Evolutionary conservation across 2,797 vertebrate genomes (phyloP).

Genomic region (Molossus alvarezi): DNA sequence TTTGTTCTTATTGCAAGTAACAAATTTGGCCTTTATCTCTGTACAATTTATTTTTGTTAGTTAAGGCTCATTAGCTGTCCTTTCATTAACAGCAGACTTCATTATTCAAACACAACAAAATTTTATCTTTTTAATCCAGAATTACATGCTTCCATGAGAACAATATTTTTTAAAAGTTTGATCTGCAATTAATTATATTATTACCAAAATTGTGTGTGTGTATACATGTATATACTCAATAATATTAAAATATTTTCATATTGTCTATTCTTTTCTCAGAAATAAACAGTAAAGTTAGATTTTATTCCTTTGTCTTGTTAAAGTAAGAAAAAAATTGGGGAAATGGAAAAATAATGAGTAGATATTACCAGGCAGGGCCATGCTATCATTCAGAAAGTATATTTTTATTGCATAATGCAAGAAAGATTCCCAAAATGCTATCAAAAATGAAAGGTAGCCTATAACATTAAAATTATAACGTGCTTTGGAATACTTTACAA

Average conservation of each 20-base stretch:
- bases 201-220: neutral
- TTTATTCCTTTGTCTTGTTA: neutral
- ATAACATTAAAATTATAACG: neutral
- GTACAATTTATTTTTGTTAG: slow-evolving; percentile 33
- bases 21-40: slow-evolving; percentile 11
- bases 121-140: neutral
- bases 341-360: neutral
- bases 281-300: slow-evolving; percentile 17
- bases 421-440: neutral
- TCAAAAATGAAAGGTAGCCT: neutral
- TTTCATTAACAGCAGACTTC: slow-evolving; percentile 21
- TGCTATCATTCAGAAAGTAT: neutral
- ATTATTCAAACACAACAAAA: neutral
- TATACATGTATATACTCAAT: neutral
- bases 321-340: neutral
- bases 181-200: neutral
- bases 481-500: neutral
- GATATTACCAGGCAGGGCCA: neutral
- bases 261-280: neutral
- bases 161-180: neutral
- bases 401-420: neutral
- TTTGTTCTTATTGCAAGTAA: neutral
- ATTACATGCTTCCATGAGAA: neutral
- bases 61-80: neutral
- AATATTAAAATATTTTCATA: slow-evolving; percentile 37